A percentile compares a stretch with the other conserved stretches of the same genome.
phyloP scores from a whole-genome alignment of 2,888 invertebrate genomes.

The Entomobrya proxima region DNA sequence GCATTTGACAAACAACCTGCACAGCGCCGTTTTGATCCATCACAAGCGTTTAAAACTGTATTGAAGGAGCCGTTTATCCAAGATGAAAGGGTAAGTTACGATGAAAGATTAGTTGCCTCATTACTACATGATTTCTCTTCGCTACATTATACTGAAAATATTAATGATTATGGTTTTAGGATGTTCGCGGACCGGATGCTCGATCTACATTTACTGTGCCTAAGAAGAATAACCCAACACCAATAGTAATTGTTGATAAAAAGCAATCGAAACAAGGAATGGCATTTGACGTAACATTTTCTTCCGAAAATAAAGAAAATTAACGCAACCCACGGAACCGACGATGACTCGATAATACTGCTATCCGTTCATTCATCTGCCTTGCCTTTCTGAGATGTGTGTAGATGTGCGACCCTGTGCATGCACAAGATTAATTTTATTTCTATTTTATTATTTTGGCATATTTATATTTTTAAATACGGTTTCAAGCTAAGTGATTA shows the following conservation, averaged over 20 bases:
- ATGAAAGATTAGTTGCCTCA: neutral
- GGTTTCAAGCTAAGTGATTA: too few species aligned
- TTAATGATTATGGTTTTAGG: neutral
- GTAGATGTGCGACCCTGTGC: too few species aligned
- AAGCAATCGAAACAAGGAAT: slow-evolving; percentile 43
- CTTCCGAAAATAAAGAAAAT: slow-evolving; percentile 45
- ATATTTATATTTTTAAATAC: too few species aligned
- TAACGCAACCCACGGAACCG: too few species aligned
- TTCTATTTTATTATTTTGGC: too few species aligned
- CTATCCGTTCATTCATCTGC: too few species aligned
- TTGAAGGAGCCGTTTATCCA: slow-evolving; percentile 31
- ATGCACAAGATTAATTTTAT: too few species aligned
- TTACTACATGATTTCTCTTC: neutral
- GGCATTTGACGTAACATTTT: slow-evolving; percentile 33
- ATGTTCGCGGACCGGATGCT: slow-evolving; percentile 28
- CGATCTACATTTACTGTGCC: slow-evolving; percentile 36
- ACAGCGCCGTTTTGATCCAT: slow-evolving; percentile 51
- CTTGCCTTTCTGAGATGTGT: too few species aligned
- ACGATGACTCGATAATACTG: too few species aligned
- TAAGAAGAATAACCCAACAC: neutral
- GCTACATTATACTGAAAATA: neutral
- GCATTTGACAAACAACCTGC: neutral
- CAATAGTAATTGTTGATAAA: neutral
- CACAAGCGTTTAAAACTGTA: slow-evolving; percentile 57
- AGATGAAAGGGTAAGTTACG: neutral